phyloP scores from a whole-genome alignment of 2,797 vertebrate genomes.

The Aplochiton taeniatus region DNA sequence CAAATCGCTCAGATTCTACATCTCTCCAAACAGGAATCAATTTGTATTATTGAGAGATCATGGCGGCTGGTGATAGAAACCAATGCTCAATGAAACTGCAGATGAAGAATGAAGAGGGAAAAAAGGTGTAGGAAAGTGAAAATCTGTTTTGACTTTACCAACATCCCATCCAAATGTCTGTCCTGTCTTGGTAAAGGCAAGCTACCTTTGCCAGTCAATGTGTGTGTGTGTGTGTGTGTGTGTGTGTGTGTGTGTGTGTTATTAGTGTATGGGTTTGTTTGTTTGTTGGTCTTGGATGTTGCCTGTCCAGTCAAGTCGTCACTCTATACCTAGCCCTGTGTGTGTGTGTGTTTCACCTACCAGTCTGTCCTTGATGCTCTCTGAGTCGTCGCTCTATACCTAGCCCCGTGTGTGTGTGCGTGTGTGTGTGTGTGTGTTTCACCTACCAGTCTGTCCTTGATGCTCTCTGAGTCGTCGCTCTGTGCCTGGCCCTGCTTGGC shows the following conservation, averaged over 20 bases:
- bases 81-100: too few species aligned
- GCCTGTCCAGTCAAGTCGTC: too few species aligned
- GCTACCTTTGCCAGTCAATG: neutral
- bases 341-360: conserved; percentile 70
- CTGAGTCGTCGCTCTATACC: conserved; percentile 84
- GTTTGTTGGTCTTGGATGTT: too few species aligned
- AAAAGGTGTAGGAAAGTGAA: neutral
- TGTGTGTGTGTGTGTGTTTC: neutral
- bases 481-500: conserved; percentile 85
- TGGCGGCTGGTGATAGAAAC: neutral
- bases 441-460: conserved; percentile 94
- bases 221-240: neutral
- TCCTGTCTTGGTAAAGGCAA: neutral
- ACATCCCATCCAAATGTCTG: neutral
- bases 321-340: too few species aligned
- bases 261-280: neutral
- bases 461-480: conserved; percentile 85
- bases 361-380: conserved; percentile 91
- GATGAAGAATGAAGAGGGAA: neutral
- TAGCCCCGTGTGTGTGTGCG: conserved; percentile 67
- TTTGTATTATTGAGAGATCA: too few species aligned
- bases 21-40: too few species aligned
- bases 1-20: neutral
- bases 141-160: too few species aligned
- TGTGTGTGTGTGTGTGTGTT: neutral